Conservation (phyloP, 1,140 invertebrate species). For the Panonychus citri region DNA sequence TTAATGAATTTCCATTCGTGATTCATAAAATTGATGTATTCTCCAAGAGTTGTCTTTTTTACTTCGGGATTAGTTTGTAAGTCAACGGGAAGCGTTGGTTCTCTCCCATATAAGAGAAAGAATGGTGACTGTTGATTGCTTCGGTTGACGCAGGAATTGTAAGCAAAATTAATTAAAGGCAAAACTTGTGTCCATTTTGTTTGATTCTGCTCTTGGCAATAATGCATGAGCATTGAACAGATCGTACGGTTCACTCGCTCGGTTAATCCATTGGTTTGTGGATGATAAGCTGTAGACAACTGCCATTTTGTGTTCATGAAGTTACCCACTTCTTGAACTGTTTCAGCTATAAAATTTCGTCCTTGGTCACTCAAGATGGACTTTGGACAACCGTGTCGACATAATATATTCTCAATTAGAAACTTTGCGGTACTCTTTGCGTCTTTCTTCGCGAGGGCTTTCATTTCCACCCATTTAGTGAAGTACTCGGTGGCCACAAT, state of each 20-base stretch:
- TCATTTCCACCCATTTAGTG: neutral
- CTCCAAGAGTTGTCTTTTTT: too few relatives aligned
- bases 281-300: neutral
- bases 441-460: neutral
- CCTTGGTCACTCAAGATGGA: neutral
- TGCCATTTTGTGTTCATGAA: neutral
- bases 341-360: neutral
- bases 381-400: neutral
- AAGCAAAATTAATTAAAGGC: neutral
- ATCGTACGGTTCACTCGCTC: neutral
- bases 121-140: neutral
- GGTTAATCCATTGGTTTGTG: neutral
- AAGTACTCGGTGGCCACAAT: neutral
- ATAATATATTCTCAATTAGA: neutral
- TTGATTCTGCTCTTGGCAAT: neutral
- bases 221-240: neutral
- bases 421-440: neutral
- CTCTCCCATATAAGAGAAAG: neutral
- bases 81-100: neutral
- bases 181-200: neutral
- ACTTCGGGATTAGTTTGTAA: neutral
- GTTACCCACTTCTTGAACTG: neutral
- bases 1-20: too few relatives aligned
- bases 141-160: neutral
- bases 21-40: too few relatives aligned